Percentiles rank a stretch among this genome's conserved stretches.
Conservation (phyloP, 1,140 invertebrate genomes). For the Papilio xuthus region DNA sequence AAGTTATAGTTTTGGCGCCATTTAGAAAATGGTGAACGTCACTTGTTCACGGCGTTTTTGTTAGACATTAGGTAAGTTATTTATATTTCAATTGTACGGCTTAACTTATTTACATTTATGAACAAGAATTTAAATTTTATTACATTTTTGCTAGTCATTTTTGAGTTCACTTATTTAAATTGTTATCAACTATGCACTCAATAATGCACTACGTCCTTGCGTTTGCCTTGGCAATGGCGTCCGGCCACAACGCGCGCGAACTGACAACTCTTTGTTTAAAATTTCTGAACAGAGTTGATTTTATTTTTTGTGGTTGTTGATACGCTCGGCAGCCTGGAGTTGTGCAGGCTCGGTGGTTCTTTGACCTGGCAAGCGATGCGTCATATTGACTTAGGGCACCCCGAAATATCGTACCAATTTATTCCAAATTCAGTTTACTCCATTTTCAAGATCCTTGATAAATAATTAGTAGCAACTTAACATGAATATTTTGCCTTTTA, state of each 20-base stretch:
- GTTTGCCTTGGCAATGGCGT: conserved; percentile 60
- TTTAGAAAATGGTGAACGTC: neutral
- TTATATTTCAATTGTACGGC: neutral
- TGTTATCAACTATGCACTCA: neutral
- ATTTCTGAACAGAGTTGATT: conserved; percentile 62
- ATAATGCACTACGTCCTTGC: conserved; percentile 61
- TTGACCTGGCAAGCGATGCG: conserved; percentile 53
- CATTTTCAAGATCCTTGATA: neutral
- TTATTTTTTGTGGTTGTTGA: conserved; percentile 64
- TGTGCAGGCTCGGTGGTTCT: conserved; percentile 53
- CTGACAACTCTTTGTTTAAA: conserved; percentile 70
- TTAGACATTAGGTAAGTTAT: neutral
- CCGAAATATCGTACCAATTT: neutral
- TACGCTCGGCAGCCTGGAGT: conserved; percentile 46
- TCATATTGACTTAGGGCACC: conserved; percentile 10
- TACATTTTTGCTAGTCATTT: neutral
- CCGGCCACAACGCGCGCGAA: conserved; percentile 56
- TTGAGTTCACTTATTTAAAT: neutral
- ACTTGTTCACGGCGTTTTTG: neutral
- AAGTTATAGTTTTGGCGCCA: conserved; percentile 26
- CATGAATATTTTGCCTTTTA: too few species aligned
- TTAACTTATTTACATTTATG: neutral
- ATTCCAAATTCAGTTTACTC: neutral
- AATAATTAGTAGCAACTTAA: neutral
- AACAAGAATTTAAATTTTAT: neutral